Evolutionary conservation across 2,888 invertebrate genomes (phyloP).

Genomic region (Drosophila birchii): DNA sequence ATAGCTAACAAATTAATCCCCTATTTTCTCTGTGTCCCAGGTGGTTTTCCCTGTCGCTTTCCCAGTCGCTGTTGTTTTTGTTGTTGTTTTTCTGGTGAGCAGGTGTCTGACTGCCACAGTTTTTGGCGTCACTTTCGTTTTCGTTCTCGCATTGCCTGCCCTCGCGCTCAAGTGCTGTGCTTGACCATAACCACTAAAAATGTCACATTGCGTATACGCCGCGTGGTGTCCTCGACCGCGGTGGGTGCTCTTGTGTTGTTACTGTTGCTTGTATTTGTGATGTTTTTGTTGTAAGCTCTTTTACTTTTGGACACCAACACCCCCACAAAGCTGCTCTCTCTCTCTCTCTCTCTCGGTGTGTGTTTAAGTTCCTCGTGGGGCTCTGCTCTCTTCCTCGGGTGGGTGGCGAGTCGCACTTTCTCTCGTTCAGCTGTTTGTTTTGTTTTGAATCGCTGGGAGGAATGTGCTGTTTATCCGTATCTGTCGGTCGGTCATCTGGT

Average conservation of each 20-base stretch:
- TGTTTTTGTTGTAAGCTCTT: constrained; percentile 45
- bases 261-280: constrained; percentile 17
- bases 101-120: constrained; percentile 55
- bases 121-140: constrained; percentile 67
- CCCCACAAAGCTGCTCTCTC: constrained; percentile 50
- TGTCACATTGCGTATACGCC: constrained; percentile 81
- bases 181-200: constrained; percentile 82
- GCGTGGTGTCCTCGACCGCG: constrained; percentile 70
- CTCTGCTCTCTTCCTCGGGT: constrained; percentile 1
- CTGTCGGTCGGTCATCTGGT: constrained; percentile 52
- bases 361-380: not conserved
- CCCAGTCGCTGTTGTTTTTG: constrained; percentile 16
- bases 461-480: constrained; percentile 29
- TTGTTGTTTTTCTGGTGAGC: constrained; percentile 42
- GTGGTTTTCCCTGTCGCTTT: constrained; percentile 1
- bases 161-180: constrained; percentile 75
- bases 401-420: constrained; percentile 7
- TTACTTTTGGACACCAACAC: constrained; percentile 40
- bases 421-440: constrained; percentile 66
- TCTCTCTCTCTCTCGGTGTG: constrained; percentile 4
- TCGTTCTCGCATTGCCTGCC: constrained; percentile 54
- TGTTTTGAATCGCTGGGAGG: constrained; percentile 64
- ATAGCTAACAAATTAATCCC: constrained; percentile 16
- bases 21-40: constrained; percentile 19
- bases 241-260: constrained; percentile 21